Evolutionary conservation across 2,797 vertebrate genomes (phyloP).

Genomic region (Pipistrellus pygmaeus): DNA sequence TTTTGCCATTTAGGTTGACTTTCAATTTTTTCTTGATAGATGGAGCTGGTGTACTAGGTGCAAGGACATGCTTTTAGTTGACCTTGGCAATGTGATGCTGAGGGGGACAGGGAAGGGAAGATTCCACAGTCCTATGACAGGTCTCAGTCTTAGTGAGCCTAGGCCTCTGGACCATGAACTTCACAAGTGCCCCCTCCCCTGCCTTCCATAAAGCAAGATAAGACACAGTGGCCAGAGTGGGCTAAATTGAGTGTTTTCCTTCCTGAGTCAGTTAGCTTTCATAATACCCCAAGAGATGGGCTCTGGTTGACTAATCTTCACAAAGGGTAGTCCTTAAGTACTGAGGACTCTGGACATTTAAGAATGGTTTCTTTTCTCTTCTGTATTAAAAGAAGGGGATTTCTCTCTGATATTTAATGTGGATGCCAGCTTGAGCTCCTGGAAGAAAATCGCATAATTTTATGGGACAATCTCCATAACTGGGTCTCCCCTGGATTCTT

Average conservation of each 20-base stretch:
- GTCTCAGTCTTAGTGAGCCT: background rate
- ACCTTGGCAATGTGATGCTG: too few species aligned
- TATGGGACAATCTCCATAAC: background rate
- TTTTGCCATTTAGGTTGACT: background rate
- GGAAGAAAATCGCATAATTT: background rate
- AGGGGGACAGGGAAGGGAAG: background rate
- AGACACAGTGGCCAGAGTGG: too few species aligned
- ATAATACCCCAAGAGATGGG: too few species aligned
- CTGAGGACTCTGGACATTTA: background rate
- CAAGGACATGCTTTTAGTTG: background rate
- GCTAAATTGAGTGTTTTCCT: background rate
- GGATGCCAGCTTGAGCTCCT: too few species aligned
- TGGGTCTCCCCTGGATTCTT: background rate
- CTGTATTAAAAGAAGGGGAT: background rate
- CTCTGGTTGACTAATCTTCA: background rate
- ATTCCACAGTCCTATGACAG: too few species aligned
- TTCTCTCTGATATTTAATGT: background rate
- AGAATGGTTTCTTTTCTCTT: background rate
- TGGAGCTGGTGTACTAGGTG: background rate
- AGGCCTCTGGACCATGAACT: background rate
- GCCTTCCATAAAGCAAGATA: background rate
- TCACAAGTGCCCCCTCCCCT: background rate
- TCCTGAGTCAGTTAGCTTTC: background rate
- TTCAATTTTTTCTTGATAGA: background rate
- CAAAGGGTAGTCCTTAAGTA: background rate